Evolutionary conservation across 2,113 vertebrate genomes (phyloP).

Genomic region (Esox niger): DNA sequence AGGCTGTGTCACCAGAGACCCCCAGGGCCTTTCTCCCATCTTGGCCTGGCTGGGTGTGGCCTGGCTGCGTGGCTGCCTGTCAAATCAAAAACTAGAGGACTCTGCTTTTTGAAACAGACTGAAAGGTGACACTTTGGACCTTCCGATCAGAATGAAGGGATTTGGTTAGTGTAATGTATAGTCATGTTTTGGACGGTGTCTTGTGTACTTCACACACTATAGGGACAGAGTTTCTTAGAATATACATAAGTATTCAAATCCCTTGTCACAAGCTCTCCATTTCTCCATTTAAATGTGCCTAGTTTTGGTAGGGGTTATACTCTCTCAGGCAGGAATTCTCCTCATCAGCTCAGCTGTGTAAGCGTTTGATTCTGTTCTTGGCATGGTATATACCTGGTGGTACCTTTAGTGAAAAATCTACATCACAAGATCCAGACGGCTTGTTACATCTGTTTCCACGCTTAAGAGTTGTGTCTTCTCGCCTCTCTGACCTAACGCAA

Average conservation of each 20-base stretch:
- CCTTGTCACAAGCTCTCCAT: not conserved
- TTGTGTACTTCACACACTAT: not conserved
- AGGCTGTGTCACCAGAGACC: slow-evolving; percentile 71
- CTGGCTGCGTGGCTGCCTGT: slow-evolving; percentile 39
- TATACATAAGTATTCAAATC: not conserved
- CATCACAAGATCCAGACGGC: slow-evolving; percentile 39
- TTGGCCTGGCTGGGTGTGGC: slow-evolving; percentile 39
- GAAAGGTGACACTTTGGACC: slow-evolving; percentile 70
- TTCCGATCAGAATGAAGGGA: slow-evolving; percentile 57
- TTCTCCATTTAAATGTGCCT: not conserved
- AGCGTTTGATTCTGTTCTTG: not conserved
- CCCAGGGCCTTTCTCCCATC: slow-evolving; percentile 69
- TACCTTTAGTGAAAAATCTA: slow-evolving; percentile 24
- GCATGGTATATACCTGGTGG: not conserved
- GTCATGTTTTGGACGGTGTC: slow-evolving; percentile 41
- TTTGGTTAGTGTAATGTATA: slow-evolving; percentile 41
- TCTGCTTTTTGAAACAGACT: slow-evolving; percentile 69
- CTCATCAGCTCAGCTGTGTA: slow-evolving; percentile 1
- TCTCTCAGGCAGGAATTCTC: not conserved
- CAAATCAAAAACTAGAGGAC: slow-evolving; percentile 68
- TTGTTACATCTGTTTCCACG: slow-evolving; percentile 54
- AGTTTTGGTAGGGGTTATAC: not conserved
- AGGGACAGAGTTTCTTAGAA: too few relatives aligned
- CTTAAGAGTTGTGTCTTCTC: slow-evolving; percentile 30
- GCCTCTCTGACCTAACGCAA: slow-evolving; percentile 52